Evolutionary conservation across 2,797 vertebrate genomes (phyloP).

Genomic region (Setipinna tenuifilis): DNA sequence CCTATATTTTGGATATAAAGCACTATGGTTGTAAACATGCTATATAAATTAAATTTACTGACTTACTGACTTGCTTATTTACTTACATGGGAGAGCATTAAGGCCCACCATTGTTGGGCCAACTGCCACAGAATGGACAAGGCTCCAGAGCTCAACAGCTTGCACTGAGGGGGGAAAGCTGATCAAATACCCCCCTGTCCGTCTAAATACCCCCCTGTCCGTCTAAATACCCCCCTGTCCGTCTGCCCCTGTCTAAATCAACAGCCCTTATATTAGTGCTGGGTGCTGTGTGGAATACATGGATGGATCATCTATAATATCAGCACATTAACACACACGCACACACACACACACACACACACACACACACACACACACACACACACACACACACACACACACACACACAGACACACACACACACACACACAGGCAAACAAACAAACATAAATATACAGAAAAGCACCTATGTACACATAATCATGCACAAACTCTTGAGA

Average conservation of each 20-base stretch:
- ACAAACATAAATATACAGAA: too few species aligned
- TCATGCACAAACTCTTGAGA: too few species aligned
- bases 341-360: too few species aligned
- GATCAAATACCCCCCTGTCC: too few species aligned
- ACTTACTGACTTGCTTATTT: too few species aligned
- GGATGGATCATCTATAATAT: not conserved
- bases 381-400: too few species aligned
- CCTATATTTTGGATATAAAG: too few species aligned
- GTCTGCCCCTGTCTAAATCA: not conserved
- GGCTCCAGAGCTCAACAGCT: not conserved
- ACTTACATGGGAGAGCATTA: not conserved
- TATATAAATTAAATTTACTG: too few species aligned
- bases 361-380: too few species aligned
- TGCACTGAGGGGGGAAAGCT: not conserved
- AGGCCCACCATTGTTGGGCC: not conserved
- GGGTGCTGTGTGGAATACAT: not conserved
- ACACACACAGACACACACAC: not conserved
- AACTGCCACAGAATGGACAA: not conserved
- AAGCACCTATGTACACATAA: too few species aligned
- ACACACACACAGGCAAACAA: not conserved
- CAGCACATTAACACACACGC: not conserved
- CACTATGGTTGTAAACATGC: too few species aligned
- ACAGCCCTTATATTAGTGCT: not conserved
- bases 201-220: not conserved
- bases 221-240: conserved; percentile 6